phyloP scores from a whole-genome alignment of 35 echinoderm and acorn worm genomes.

The Strongylocentrotus purpuratus region DNA sequence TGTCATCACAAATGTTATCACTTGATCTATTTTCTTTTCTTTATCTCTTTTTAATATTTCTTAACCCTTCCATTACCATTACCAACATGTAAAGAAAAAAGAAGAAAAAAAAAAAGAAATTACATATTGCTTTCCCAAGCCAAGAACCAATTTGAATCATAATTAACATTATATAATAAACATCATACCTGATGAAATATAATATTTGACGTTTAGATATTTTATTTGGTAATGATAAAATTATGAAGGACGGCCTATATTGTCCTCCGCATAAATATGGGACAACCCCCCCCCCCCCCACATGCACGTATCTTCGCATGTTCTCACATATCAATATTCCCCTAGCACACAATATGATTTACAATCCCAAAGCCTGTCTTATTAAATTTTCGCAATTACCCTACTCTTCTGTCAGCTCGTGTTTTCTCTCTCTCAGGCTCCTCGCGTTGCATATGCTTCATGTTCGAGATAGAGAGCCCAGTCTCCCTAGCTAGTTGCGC shows the following conservation, averaged over 20 bases:
- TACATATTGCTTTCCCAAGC: too few species aligned
- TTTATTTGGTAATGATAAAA: too few species aligned
- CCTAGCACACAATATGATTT: not conserved
- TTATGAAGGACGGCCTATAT: not conserved
- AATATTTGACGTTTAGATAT: not conserved
- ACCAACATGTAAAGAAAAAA: too few species aligned
- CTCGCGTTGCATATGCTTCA: not conserved
- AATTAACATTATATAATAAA: too few species aligned
- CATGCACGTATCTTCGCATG: not conserved
- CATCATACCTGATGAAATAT: not conserved
- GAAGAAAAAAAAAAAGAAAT: too few species aligned
- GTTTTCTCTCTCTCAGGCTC: not conserved
- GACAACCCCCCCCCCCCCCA: not conserved
- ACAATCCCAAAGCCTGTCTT: conserved; percentile 28
- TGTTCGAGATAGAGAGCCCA: not conserved
- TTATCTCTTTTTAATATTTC: too few species aligned
- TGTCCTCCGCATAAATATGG: not conserved
- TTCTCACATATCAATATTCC: not conserved
- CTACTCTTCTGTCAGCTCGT: not conserved
- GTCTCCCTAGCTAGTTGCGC: not conserved
- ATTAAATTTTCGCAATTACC: conserved; percentile 46
- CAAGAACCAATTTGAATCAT: too few species aligned
- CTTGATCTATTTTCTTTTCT: too few species aligned
- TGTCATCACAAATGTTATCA: too few species aligned
- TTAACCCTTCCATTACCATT: too few species aligned